Conservation (phyloP, 2,113 vertebrate species). For the Hippocampus barbouri region DNA sequence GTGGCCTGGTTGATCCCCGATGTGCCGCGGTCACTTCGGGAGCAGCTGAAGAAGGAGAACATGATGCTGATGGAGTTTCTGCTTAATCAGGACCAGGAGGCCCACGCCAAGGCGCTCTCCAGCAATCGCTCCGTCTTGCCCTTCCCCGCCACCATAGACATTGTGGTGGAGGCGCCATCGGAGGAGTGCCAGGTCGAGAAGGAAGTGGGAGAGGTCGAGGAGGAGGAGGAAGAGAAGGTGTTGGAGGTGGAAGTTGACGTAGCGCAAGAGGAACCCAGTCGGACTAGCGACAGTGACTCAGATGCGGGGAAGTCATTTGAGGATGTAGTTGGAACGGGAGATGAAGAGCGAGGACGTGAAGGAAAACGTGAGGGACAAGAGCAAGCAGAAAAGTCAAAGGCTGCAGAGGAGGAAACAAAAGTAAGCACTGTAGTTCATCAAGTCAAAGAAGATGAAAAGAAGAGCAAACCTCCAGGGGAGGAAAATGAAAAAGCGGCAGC, state of each 20-base stretch:
- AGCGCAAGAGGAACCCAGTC: slow-evolving; percentile 15
- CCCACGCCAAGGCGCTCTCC: slow-evolving; percentile 44
- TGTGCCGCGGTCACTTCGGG: slow-evolving; percentile 88
- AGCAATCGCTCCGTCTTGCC: slow-evolving; percentile 4
- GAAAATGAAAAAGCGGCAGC: slow-evolving; percentile 5
- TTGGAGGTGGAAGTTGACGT: slow-evolving; percentile 22
- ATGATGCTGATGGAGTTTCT: slow-evolving; percentile 86
- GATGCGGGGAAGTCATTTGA: slow-evolving; percentile 23
- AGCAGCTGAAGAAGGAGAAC: slow-evolving; percentile 92
- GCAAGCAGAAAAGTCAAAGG: slow-evolving; percentile 10
- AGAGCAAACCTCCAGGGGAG: slow-evolving; percentile 3
- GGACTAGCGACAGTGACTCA: slow-evolving; percentile 23
- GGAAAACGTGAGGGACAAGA: slow-evolving; percentile 7
- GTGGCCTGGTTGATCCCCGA: slow-evolving; percentile 97
- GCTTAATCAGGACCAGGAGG: slow-evolving; percentile 84
- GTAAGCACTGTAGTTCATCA: not conserved
- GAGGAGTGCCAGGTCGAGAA: slow-evolving; percentile 35
- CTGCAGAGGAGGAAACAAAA: slow-evolving; percentile 3
- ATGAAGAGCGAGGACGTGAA: not conserved
- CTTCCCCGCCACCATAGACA: slow-evolving; percentile 40
- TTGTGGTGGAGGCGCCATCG: slow-evolving; percentile 52
- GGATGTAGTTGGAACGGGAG: slow-evolving; percentile 19
- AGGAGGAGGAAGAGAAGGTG: slow-evolving; percentile 28
- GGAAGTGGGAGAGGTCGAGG: slow-evolving; percentile 24
- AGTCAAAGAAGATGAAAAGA: slow-evolving; percentile 17